Base-by-base conservation (phyloP, 92 coral and sea anemone genomes). In the Palythoa grandis region DNA sequence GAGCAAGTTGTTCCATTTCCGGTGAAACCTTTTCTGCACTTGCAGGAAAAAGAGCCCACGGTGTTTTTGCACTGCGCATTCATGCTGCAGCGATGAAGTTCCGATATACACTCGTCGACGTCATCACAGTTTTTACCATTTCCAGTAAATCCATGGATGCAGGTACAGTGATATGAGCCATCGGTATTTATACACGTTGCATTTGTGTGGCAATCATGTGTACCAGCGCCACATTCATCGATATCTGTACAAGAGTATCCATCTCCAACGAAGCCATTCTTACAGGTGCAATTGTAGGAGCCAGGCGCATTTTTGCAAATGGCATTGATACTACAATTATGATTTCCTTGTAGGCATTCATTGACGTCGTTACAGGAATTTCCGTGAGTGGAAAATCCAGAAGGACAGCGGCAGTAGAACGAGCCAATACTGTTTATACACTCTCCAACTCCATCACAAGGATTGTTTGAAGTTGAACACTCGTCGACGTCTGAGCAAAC, bases 81-180 rank as follows among this genome's bases (percentile, higher is more conserved):
- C 50, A 8, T 8, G 50, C 50, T 43, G 3, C 50, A 43, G 50
- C 50, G 50, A 4, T 43, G 50, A 43, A 43, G 50, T 43, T 43
- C 50, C 50, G 7, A 43, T 43, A 5, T 43, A 43, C 50, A 43
- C 50, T 43, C 50, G 50, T 43, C 50, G 50, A 43, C 9, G 50
- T 43, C 50, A 43, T 43, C 50, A 43, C 50, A 43, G 7, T 4
- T 8, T 43, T 43, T 43, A 43, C 50, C 50, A 43, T 43, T 8
- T 43, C 50, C 50, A 43, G 50, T 43, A 43, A 43, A 70, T 25
- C 79, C 86, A 10, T 14, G 22, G 12, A 22, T 43, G 40, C 89
- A 87, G 8, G 12, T 56, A 20, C 89, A 87, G 22, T 78, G 16
- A 14, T 24, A 87, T 4, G 89, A 85, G 48, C 83, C 88, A 25